Conservation (phyloP, 1,140 invertebrate genomes). For the Eriocheir sinensis region DNA sequence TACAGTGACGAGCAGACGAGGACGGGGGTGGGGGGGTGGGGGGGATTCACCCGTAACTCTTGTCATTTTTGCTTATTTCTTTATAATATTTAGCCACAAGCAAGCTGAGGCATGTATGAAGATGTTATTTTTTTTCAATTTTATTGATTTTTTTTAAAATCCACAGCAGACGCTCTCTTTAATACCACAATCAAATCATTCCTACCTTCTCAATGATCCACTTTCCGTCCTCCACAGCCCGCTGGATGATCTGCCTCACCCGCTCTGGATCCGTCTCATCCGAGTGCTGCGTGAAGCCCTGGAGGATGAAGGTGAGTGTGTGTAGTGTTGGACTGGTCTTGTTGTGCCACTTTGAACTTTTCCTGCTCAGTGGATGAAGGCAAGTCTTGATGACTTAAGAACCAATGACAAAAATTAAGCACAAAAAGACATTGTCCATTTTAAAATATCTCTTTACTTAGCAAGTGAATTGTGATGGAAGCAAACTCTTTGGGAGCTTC, state of each 20-base stretch:
- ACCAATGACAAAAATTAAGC: neutral
- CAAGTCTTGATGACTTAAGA: neutral
- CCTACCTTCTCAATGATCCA: conserved; percentile 90
- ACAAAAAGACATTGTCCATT: neutral
- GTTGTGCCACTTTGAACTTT: neutral
- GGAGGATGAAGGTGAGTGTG: conserved; percentile 48
- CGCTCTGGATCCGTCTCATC: conserved; percentile 88
- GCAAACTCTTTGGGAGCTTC: neutral
- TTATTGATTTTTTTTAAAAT: no score
- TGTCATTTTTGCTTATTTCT: no score
- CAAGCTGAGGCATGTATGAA: no score
- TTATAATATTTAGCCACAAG: no score
- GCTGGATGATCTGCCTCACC: conserved; percentile 89
- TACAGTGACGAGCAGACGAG: no score
- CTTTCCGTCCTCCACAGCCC: conserved; percentile 88
- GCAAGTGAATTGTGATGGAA: neutral
- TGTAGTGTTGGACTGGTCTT: no score
- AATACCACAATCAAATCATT: neutral
- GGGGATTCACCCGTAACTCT: no score
- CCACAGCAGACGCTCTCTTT: no score
- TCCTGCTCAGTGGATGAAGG: neutral
- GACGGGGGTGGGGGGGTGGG: no score
- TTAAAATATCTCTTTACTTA: conserved; percentile 32
- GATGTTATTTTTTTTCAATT: no score
- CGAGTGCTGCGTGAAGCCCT: conserved; percentile 90